These are phyloP conservation scores for Misgurnus mizolepis DNA, from an alignment of 2,113 vertebrate genomes.

Conservation along the genomic window DNA sequence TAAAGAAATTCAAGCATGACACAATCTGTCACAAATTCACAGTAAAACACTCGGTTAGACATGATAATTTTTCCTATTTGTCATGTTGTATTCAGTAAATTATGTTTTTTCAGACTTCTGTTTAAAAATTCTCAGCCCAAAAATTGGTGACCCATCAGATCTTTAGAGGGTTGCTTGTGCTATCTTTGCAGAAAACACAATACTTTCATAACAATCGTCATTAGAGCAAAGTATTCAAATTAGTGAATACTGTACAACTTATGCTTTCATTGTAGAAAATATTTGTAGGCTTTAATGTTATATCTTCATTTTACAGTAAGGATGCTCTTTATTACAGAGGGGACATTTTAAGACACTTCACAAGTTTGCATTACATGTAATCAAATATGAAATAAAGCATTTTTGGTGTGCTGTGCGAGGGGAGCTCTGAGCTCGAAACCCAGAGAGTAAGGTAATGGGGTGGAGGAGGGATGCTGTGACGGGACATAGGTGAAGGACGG, in stretches of 20 bases:
- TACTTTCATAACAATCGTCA: not conserved
- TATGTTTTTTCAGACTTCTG: not conserved
- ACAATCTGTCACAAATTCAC: constrained; percentile 26
- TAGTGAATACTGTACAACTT: not conserved
- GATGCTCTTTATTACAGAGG: not conserved
- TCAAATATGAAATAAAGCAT: too few species aligned
- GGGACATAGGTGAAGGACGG: too few species aligned
- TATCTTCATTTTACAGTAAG: not conserved
- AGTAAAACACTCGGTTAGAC: constrained; percentile 21
- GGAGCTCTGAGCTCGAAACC: too few species aligned
- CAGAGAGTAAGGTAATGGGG: too few species aligned
- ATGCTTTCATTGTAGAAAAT: not conserved
- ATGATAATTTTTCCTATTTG: not conserved
- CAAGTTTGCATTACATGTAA: too few species aligned
- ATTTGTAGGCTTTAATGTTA: not conserved
- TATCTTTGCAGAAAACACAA: not conserved
- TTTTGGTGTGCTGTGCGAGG: too few species aligned
- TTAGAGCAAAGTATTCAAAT: not conserved
- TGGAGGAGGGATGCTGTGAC: too few species aligned
- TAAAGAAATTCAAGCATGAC: constrained; percentile 11
- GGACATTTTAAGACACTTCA: constrained; percentile 50
- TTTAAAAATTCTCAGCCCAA: not conserved
- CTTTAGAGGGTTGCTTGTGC: not conserved
- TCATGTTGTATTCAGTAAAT: not conserved
- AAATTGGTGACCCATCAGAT: not conserved